Base-by-base conservation (phyloP, 2,888 invertebrate species). In the Choristoneura rosaceana region DNA sequence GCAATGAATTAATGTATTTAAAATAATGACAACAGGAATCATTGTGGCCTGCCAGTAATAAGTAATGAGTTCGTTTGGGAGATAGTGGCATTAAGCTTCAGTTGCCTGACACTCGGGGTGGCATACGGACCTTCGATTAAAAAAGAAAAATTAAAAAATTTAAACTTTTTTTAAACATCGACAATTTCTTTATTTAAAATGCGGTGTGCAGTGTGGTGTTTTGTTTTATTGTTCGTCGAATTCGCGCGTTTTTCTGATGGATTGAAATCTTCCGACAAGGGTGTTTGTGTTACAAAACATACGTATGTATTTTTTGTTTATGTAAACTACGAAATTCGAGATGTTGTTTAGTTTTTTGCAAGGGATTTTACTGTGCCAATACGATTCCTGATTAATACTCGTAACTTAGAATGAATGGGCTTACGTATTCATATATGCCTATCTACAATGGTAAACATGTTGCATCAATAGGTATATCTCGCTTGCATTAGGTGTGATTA, bases 241-340 rank as follows among this genome's bases (percentile, higher is more conserved):
- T n/a, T 68, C 15, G 62, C n/a, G 14, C 64, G 47, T 17, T 70
- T 64, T 38, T 74, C 76, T 9, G 71, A 75, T 34, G 68, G 75
- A 45, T 76, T 81, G 61, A 80, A 78, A 45, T 47, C 76, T 3
- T 75, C 75, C 0, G 76, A 78, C 45, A 74, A 74, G 14, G 81
- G 81, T 14, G 82, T 81, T 10, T 82, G 81, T 58, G 76, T 76
- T 14, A 78, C 75, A 0, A 77, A 74, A 75, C 50, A 69, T 73
- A 71, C 73, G 68, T 67, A 47, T 63, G 61, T 68, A 50, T 63
- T 68, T n/a, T 41, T 3, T 43, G 34, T 43, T 41, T 55, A 17
- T 17, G 38, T 38, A 38, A 38, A 2, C 25, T 25, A 25, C 25
- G 2, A 25, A 25, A 25, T 25, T 38, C 7, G 38, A 38, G 5